Conservation (phyloP, 2,888 invertebrate genomes). For the Parnassius glacialis region DNA sequence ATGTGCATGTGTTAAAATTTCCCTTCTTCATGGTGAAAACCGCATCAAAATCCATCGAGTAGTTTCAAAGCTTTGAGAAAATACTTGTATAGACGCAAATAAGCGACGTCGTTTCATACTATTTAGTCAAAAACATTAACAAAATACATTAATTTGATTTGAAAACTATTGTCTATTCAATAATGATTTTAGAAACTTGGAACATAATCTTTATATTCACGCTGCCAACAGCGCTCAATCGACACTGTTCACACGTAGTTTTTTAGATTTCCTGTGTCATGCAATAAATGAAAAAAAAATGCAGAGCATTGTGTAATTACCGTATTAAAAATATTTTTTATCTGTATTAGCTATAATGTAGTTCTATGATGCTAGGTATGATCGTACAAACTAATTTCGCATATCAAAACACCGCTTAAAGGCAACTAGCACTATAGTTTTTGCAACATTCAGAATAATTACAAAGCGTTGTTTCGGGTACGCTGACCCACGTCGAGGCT, state of each 20-base stretch:
- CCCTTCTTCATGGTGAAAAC: too few species aligned
- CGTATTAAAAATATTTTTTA: slow-evolving; percentile 27
- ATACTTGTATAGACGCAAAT: too few species aligned
- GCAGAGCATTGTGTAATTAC: slow-evolving; percentile 11
- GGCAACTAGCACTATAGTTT: slow-evolving; percentile 25
- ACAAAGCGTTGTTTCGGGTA: slow-evolving; percentile 27
- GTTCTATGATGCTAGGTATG: slow-evolving; percentile 16
- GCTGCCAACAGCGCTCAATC: background rate
- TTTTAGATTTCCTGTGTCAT: slow-evolving; percentile 13
- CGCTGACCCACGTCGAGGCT: slow-evolving; percentile 30
- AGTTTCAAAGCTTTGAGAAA: too few species aligned
- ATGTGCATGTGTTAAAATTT: too few species aligned
- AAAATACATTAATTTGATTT: too few species aligned
- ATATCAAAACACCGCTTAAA: slow-evolving; percentile 24
- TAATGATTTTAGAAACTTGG: too few species aligned
- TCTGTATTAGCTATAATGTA: slow-evolving; percentile 20
- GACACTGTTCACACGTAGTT: background rate
- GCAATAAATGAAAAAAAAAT: background rate
- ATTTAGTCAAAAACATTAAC: too few species aligned
- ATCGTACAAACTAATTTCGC: slow-evolving; percentile 26
- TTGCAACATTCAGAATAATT: slow-evolving; percentile 32
- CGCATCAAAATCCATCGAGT: too few species aligned
- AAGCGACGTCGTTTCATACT: too few species aligned
- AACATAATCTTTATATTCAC: too few species aligned
- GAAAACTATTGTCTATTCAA: too few species aligned